These are phyloP conservation scores for Fissipunctia ypsillon DNA, from an alignment of 2,888 invertebrate genomes.

Conservation along the genomic window DNA sequence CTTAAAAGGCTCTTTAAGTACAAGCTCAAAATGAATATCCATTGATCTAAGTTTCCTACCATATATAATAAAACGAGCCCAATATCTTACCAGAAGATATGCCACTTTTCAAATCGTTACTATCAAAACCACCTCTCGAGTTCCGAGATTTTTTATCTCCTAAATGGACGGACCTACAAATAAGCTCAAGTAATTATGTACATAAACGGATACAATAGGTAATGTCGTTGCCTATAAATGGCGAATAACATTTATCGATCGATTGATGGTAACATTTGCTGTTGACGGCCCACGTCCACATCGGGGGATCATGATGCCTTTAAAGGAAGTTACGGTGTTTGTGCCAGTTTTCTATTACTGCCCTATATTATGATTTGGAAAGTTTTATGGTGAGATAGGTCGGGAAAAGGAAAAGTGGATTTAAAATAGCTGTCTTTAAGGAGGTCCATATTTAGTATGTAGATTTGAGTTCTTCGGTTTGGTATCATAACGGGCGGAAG, in stretches of 20 bases:
- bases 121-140: conserved; percentile 9
- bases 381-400: conserved; percentile 40
- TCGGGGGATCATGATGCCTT: conserved; percentile 58
- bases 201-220: conserved; percentile 62
- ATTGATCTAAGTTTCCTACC: background rate
- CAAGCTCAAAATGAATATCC: background rate
- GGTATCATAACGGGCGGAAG: background rate
- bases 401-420: conserved; percentile 41
- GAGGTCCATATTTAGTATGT: background rate
- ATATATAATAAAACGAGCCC: conserved; percentile 14
- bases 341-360: conserved; percentile 57
- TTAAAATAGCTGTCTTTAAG: conserved; percentile 23
- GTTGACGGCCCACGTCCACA: conserved; percentile 60
- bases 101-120: conserved; percentile 16
- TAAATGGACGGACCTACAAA: conserved; percentile 58
- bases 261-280: conserved; percentile 62
- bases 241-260: conserved; percentile 60
- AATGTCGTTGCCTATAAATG: conserved; percentile 52
- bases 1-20: background rate
- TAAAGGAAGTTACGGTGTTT: conserved; percentile 51
- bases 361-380: conserved; percentile 58
- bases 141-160: conserved; percentile 45
- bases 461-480: background rate
- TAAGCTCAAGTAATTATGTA: conserved; percentile 60
- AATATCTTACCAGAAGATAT: background rate